Evolutionary conservation across 2,888 invertebrate species (phyloP).

Genomic region (Plutella xylostella): DNA sequence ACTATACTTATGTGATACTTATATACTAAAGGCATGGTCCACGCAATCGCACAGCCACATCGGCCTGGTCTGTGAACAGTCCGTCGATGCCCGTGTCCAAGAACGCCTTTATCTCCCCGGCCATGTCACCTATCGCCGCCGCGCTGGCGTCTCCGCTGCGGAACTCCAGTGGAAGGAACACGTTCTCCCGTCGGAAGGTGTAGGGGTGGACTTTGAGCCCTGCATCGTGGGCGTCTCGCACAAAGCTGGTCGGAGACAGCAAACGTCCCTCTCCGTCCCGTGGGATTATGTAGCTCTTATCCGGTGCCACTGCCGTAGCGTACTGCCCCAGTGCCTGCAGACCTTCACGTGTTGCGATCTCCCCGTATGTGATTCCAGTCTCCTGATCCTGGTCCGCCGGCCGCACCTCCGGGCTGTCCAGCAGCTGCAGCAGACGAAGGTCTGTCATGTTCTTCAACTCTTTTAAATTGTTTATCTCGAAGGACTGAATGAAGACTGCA

Average conservation of each 20-base stretch:
- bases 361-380: constrained; percentile 5
- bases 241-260: constrained; percentile 4
- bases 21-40: constrained; percentile 10
- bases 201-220: constrained; percentile 10
- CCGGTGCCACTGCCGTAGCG: constrained; percentile 10
- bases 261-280: constrained; percentile 17
- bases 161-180: constrained; percentile 7
- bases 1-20: no score
- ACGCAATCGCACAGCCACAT: constrained; percentile 2
- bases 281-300: constrained; percentile 8
- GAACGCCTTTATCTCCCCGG: constrained; percentile 4
- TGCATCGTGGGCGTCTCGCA: constrained; percentile 6
- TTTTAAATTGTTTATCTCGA: constrained; percentile 9
- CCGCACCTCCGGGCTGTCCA: not conserved
- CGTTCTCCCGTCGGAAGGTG: constrained; percentile 11
- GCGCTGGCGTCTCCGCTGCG: not conserved
- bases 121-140: constrained; percentile 5
- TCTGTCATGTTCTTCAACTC: constrained; percentile 6
- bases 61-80: constrained; percentile 10
- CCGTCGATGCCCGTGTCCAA: constrained; percentile 9
- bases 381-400: constrained; percentile 12
- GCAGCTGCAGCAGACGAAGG: constrained; percentile 7
- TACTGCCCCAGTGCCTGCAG: constrained; percentile 6
- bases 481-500: constrained; percentile 10
- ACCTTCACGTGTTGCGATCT: constrained; percentile 9